Base-by-base conservation (phyloP, 2,797 vertebrate species). In the Sebastes cheni region DNA sequence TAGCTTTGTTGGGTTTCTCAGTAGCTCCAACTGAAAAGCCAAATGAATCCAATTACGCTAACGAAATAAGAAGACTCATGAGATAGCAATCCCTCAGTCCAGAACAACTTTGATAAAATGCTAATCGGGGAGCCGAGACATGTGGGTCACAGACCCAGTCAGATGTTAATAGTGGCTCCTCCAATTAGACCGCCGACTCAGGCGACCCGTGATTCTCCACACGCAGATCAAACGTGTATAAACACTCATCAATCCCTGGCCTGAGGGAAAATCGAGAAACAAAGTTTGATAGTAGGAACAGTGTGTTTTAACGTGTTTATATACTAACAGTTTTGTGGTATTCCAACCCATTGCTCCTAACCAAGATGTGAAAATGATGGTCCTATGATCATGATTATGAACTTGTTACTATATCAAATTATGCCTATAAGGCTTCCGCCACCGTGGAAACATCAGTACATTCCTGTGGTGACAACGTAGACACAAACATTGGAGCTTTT, bases 131-230 rank as follows among this genome's bases (percentile, higher is more conserved):
- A 76, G 71, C 12, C 1, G 7, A 77, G 25, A 72, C 34, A 14
- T 60, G 70, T 18, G 23, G 72, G 67, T 13, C n/a, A 5, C 20
- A 59, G 52, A 62, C 27, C 52, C 13, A 27, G 69, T 83, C 68
- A 75, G 50, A 80, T 79, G 60, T 80, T 72, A 73, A 79, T 80
- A 75, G 83, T 65, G 39, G 50, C 60, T 64, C 59, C 50, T 72
- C 27, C 71, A 67, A 67, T 85, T 77, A 82, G 58, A 62, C 30
- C 23, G 22, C 71, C 52, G 23, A 66, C 55, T 79, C 34, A 64
- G 22, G 52, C 66, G 52, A 79, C 34, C 46, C 11, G 13, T 56
- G 30, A 62, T 54, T 72, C 27, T 25, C 22, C 20, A 22, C 32
- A 34, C 64, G 73, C 36, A 58, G 32, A 64, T 81, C 54, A 62